Evolutionary conservation across 1,140 invertebrate species (phyloP).

Genomic region (Tenebrio molitor): DNA sequence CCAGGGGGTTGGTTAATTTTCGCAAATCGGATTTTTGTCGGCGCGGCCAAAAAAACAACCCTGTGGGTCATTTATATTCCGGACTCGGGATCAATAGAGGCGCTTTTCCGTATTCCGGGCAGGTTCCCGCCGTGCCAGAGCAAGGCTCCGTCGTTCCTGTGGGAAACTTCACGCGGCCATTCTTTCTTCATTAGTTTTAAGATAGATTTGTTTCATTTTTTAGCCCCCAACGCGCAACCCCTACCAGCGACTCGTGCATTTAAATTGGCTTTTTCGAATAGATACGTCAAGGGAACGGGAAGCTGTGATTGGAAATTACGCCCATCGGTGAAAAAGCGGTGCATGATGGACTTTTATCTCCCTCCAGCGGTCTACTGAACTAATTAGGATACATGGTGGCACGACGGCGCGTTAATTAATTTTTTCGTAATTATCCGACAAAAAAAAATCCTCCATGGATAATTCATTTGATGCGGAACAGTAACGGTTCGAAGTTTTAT

Average conservation of each 20-base stretch:
- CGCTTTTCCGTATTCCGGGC: constrained; percentile 46
- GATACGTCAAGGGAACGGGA: not conserved
- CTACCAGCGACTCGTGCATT: constrained; percentile 15
- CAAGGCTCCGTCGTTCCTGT: constrained; percentile 23
- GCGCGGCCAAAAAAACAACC: constrained; percentile 32
- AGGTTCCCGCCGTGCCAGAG: constrained; percentile 29
- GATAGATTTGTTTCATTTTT: constrained; percentile 47
- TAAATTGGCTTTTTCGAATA: constrained; percentile 32
- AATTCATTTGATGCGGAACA: constrained; percentile 17
- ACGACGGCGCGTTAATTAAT: constrained; percentile 1
- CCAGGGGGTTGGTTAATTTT: constrained; percentile 15
- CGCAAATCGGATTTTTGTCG: constrained; percentile 23
- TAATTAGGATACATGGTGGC: too few relatives aligned
- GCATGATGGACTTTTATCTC: too few relatives aligned
- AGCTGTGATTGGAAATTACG: not conserved
- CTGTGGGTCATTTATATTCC: constrained; percentile 35
- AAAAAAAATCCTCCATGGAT: constrained; percentile 16
- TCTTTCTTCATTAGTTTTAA: constrained; percentile 46
- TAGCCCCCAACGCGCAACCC: not conserved
- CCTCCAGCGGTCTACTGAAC: too few relatives aligned
- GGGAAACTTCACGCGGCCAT: constrained; percentile 40
- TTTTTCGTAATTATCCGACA: constrained; percentile 12
- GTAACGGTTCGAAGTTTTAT: constrained; percentile 24
- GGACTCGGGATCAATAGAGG: constrained; percentile 43
- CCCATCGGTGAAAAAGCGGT: too few relatives aligned